Evolutionary conservation across 2,888 invertebrate genomes (phyloP), one percentile per base, ranked within the genome.

Genomic region (Nineta flava): DNA sequence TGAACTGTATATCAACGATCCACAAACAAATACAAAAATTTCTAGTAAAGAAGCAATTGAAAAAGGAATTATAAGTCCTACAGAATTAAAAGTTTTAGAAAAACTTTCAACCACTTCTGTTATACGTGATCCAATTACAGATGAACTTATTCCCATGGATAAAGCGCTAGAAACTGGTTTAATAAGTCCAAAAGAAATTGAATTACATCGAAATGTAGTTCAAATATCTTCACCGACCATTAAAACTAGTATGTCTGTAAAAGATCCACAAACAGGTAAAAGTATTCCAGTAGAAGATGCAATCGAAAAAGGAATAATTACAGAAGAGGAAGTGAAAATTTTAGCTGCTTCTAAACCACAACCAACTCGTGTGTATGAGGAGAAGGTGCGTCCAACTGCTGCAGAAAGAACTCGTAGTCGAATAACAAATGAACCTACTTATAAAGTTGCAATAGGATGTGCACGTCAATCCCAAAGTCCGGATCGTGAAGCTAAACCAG

Each of bases 41-140:
- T 83, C 86, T 1, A 75, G 87, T 57, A 83, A 87, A 65, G 81
- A 85, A 48, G 92, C 92, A 4, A 76, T 87, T 55, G 77, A 83
- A 61, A 73, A 81, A 52, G 88, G 87, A 7, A 65, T 83, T 52
- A 81, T 91, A 51, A 82, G 75, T 59, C 60, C 68, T 50, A 59
- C 70, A 51, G 75, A 75, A 9, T 72, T 70, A 51, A 68, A 68
- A 55, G 70, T 70, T 57, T 58, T 56, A 12, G 61, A 59, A 21
- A 63, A 63, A 6, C 31, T 13, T 16, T 17, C 35, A 17, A 10
- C 38, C 17, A 17, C 19, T 16, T 45, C 47, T 19, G 40, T 48
- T 21, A 64, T 81, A 40, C 71, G 75, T 15, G 73, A 78, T 59
- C 67, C 73, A 2, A 61, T 61, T 38, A 67, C 68, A 26, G 72